A percentile compares a stretch with the other conserved stretches of the same genome.
These are phyloP conservation scores for Hemibagrus guttatus DNA, from an alignment of 2,797 vertebrate species.

Conservation along the genomic window DNA sequence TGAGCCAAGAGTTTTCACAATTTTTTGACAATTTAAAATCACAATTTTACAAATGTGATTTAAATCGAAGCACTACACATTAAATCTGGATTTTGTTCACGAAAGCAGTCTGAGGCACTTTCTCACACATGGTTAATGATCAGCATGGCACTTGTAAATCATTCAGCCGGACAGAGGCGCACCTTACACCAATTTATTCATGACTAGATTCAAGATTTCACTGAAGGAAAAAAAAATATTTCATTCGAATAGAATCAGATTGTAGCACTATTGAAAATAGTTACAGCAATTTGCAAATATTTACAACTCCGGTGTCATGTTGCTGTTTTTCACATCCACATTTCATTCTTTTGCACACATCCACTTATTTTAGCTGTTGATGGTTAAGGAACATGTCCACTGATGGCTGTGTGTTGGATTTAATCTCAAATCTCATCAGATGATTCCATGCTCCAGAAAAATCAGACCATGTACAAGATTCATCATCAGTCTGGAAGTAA, in stretches of 20 bases:
- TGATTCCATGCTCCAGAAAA: not conserved
- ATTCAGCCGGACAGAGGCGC: slow-evolving; percentile 5
- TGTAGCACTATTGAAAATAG: not conserved
- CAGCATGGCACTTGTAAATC: not conserved
- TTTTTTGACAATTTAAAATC: too few species aligned
- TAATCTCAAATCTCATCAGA: not conserved
- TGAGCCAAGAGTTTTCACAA: too few species aligned
- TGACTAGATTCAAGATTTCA: not conserved
- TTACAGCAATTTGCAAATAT: not conserved
- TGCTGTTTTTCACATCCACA: not conserved
- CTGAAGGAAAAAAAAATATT: not conserved
- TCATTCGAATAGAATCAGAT: not conserved
- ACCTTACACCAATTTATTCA: slow-evolving; percentile 20
- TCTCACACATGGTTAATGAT: slow-evolving; percentile 13
- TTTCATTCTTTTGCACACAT: not conserved
- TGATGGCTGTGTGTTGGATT: not conserved
- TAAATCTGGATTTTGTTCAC: not conserved
- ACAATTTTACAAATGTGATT: too few species aligned
- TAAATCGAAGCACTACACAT: not conserved
- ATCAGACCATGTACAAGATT: not conserved
- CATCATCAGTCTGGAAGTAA: not conserved
- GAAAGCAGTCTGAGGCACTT: not conserved
- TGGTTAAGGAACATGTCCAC: not conserved
- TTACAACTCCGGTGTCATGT: not conserved
- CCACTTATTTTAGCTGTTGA: not conserved